These are phyloP conservation scores for Cathartes aura DNA, from an alignment of 2,113 vertebrate species.

Conservation along the genomic window DNA sequence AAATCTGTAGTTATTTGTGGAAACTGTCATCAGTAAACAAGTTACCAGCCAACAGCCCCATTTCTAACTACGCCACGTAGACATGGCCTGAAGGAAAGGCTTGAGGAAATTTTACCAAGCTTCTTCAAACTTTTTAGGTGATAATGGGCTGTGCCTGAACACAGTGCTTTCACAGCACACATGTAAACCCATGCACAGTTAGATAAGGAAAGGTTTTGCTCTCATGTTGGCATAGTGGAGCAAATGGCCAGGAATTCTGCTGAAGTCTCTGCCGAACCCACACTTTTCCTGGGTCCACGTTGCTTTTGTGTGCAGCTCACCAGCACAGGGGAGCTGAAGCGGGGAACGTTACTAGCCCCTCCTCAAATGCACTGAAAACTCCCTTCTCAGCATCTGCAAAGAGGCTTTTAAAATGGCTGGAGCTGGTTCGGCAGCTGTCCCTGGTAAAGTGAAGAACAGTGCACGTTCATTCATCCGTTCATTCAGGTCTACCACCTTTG, in stretches of 20 bases:
- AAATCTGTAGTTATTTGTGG: neutral
- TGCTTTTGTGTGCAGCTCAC: neutral
- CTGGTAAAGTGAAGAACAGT: neutral
- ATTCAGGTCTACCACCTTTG: neutral
- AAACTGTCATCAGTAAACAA: neutral
- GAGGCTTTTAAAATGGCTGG: neutral
- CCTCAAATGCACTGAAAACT: neutral
- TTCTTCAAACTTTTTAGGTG: neutral
- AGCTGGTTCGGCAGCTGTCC: neutral
- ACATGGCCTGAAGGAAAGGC: neutral
- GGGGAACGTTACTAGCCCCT: neutral
- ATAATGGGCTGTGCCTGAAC: neutral
- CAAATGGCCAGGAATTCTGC: neutral
- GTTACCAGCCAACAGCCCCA: neutral
- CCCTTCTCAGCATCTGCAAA: neutral
- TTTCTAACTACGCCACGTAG: neutral
- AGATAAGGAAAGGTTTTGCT: neutral
- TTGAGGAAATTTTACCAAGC: neutral
- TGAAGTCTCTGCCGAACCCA: neutral
- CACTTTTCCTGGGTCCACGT: fast-evolving
- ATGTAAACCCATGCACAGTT: fast-evolving
- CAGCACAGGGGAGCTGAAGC: neutral
- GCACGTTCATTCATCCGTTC: fast-evolving
- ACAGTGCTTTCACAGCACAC: neutral
- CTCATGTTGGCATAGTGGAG: neutral